Percentiles rank a stretch among this genome's conserved stretches.
phyloP scores from a whole-genome alignment of 2,888 invertebrate species.

The Nomada ruficornis region DNA sequence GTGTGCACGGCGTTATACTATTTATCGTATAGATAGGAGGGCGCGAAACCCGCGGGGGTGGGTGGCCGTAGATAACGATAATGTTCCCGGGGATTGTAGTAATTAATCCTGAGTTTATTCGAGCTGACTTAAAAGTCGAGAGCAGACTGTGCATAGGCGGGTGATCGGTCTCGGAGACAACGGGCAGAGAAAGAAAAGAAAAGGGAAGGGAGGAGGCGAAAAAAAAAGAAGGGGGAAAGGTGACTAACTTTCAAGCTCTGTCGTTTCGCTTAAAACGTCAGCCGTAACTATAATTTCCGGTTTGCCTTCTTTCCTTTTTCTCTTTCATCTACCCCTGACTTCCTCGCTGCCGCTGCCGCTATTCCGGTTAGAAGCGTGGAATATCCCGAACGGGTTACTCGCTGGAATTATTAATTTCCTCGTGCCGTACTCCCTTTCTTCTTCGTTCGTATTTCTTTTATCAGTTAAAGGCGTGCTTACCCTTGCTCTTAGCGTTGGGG shows the following conservation, averaged over 20 bases:
- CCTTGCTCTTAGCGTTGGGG: background rate
- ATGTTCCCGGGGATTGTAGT: slow-evolving; percentile 62
- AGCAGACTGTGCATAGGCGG: background rate
- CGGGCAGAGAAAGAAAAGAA: background rate
- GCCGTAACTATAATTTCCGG: slow-evolving; percentile 60
- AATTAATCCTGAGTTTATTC: slow-evolving; percentile 67
- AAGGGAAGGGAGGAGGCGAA: background rate
- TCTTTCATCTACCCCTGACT: background rate
- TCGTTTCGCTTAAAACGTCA: slow-evolving; percentile 47
- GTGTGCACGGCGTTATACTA: slow-evolving; percentile 65
- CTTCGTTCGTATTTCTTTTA: slow-evolving; percentile 31
- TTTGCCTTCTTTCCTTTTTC: background rate
- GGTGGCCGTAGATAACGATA: slow-evolving; percentile 65
- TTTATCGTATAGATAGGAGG: slow-evolving; percentile 67
- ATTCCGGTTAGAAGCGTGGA: slow-evolving; percentile 30
- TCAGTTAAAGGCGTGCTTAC: slow-evolving; percentile 19
- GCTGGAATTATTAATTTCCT: slow-evolving; percentile 57
- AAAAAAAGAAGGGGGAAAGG: slow-evolving; percentile 19
- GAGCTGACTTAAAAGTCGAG: slow-evolving; percentile 54
- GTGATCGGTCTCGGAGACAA: background rate
- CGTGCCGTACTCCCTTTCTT: slow-evolving; percentile 1
- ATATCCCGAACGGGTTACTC: slow-evolving; percentile 49
- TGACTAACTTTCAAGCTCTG: slow-evolving; percentile 40
- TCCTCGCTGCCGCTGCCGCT: background rate
- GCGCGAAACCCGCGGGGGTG: slow-evolving; percentile 33